Conservation (phyloP, 2,797 vertebrate genomes). For the Pseudochromis fuscus region DNA sequence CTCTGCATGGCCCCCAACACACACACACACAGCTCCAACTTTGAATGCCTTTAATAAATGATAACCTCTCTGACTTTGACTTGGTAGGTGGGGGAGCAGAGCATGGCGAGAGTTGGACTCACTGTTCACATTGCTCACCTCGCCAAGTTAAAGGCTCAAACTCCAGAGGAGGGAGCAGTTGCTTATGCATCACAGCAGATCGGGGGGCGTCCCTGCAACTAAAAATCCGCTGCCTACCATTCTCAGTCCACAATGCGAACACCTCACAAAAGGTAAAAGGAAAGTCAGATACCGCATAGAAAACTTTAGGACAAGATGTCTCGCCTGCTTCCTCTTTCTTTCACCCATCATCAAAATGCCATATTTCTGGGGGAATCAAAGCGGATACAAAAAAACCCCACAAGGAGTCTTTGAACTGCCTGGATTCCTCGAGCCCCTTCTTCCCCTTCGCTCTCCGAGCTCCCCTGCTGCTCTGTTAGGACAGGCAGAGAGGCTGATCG, state of each 20-base stretch:
- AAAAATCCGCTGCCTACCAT: slow-evolving; percentile 58
- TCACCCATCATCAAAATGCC: slow-evolving; percentile 55
- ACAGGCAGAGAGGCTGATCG: slow-evolving; percentile 73
- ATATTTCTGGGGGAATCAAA: slow-evolving; percentile 65
- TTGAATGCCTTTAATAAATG: slow-evolving; percentile 66
- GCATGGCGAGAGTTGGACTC: slow-evolving; percentile 64
- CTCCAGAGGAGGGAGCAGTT: slow-evolving; percentile 8
- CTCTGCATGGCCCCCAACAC: slow-evolving; percentile 33
- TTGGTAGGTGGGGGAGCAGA: slow-evolving; percentile 40
- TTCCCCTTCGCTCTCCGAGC: slow-evolving; percentile 49
- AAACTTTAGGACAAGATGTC: slow-evolving; percentile 34
- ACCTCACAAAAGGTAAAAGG: slow-evolving; percentile 46
- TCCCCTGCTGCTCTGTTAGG: slow-evolving; percentile 72
- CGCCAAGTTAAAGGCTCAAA: slow-evolving; percentile 46
- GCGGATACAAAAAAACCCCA: slow-evolving; percentile 50
- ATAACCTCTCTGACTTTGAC: slow-evolving; percentile 74
- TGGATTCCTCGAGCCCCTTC: slow-evolving; percentile 64
- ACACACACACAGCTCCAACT: slow-evolving; percentile 51
- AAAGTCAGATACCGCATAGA: slow-evolving; percentile 58
- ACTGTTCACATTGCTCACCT: slow-evolving; percentile 44
- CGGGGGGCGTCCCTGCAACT: slow-evolving; percentile 32
- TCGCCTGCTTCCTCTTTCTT: slow-evolving; percentile 61
- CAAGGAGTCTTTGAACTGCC: slow-evolving; percentile 71
- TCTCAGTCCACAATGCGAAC: slow-evolving; percentile 33
- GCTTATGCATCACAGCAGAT: slow-evolving; percentile 38